phyloP scores from a whole-genome alignment of 2,113 vertebrate genomes.

The Egretta garzetta region DNA sequence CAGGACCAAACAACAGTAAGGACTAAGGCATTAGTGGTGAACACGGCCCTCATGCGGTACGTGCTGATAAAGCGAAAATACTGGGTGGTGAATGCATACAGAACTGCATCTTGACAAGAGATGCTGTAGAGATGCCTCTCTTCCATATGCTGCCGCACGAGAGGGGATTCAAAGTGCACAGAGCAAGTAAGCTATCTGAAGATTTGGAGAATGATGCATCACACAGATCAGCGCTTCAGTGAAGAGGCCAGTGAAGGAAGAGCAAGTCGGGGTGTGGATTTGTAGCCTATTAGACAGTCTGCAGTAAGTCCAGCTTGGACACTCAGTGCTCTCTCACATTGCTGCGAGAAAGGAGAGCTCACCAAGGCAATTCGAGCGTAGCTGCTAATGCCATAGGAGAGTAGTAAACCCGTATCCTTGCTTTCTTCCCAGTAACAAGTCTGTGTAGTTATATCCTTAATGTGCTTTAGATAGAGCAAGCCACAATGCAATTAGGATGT shows the following conservation, averaged over 20 bases:
- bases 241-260: neutral
- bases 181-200: neutral
- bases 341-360: neutral
- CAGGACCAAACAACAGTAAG: neutral
- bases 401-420: neutral
- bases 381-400: neutral
- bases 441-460: conserved; percentile 23
- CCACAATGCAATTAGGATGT: conserved; percentile 62
- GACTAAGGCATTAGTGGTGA: neutral
- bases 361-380: neutral
- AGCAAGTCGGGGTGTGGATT: neutral
- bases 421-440: conserved; percentile 29
- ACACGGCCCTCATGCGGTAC: neutral
- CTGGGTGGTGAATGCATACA: neutral
- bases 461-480: conserved; percentile 52
- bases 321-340: neutral
- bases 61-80: neutral
- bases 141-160: neutral
- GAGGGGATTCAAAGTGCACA: neutral
- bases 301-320: neutral
- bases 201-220: neutral
- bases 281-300: neutral
- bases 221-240: neutral
- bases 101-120: neutral
- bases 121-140: neutral